phyloP scores from a whole-genome alignment of 2,888 invertebrate species.

The Ceratothoa steindachneri region DNA sequence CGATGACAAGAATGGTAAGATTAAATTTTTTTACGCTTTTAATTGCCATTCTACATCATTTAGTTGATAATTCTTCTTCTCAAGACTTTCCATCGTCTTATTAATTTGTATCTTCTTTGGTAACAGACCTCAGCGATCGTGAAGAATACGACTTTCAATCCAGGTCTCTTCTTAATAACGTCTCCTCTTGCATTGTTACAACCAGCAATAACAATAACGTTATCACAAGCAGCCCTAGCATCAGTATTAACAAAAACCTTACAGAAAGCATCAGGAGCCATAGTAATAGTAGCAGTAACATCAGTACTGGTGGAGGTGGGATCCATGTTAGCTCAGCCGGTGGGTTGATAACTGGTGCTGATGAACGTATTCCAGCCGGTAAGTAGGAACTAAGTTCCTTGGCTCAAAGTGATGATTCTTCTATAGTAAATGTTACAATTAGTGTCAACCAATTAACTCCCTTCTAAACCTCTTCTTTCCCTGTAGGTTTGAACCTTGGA shows the following conservation, averaged over 20 bases:
- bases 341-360: conserved; percentile 21
- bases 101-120: background rate
- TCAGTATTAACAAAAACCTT: conserved; percentile 20
- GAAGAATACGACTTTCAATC: conserved; percentile 38
- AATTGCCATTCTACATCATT: background rate
- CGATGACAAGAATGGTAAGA: conserved; percentile 46
- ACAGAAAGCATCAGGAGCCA: conserved; percentile 21
- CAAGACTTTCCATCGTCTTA: background rate
- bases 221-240: conserved; percentile 11
- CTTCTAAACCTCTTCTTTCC: background rate
- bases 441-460: background rate
- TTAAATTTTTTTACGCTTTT: background rate
- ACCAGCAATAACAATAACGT: conserved; percentile 32
- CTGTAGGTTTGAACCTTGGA: conserved; percentile 30
- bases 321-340: conserved; percentile 27
- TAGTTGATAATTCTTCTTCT: background rate
- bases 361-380: conserved; percentile 36
- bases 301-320: conserved; percentile 26
- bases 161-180: conserved; percentile 34
- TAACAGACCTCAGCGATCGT: conserved; percentile 32
- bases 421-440: too few species aligned
- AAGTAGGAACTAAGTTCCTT: background rate
- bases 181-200: conserved; percentile 30
- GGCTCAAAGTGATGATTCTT: background rate
- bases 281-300: conserved; percentile 21